Evolutionary conservation across 2,888 invertebrate species (phyloP).

Genomic region (Periphyllus acericola): DNA sequence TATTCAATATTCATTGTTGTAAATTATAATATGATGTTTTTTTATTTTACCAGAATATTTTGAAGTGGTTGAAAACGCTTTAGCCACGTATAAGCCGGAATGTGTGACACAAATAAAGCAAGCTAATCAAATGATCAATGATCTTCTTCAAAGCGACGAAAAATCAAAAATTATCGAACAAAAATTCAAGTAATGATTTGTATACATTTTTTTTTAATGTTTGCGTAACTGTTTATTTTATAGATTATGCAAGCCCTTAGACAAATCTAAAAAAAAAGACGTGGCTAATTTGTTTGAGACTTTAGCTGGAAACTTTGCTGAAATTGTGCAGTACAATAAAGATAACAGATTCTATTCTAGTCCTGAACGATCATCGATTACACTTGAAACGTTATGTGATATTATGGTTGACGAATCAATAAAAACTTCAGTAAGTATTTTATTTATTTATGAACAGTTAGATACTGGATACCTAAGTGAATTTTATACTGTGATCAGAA

Average conservation of each 20-base stretch:
- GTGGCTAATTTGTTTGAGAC: slow-evolving; percentile 83
- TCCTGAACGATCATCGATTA: slow-evolving; percentile 69
- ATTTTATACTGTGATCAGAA: too few relatives aligned
- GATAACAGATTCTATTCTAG: slow-evolving; percentile 78
- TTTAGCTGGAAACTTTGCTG: slow-evolving; percentile 88
- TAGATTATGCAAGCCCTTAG: slow-evolving; percentile 81
- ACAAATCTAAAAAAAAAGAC: slow-evolving; percentile 73
- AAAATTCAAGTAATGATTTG: slow-evolving; percentile 74
- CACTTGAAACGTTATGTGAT: slow-evolving; percentile 83
- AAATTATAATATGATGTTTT: not conserved
- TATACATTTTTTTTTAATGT: too few relatives aligned
- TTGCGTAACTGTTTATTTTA: not conserved
- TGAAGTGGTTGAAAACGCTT: slow-evolving; percentile 80
- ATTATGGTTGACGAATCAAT: slow-evolving; percentile 76
- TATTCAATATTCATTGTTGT: not conserved
- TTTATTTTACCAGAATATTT: slow-evolving; percentile 76
- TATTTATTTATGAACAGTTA: not conserved
- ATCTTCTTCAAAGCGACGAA: slow-evolving; percentile 73
- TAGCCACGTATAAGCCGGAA: slow-evolving; percentile 75
- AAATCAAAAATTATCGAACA: slow-evolving; percentile 76
- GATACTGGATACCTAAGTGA: too few relatives aligned
- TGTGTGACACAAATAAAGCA: slow-evolving; percentile 77
- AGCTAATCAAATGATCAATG: slow-evolving; percentile 76
- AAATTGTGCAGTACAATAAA: slow-evolving; percentile 92
- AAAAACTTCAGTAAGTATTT: slow-evolving; percentile 69